Percentiles rank a stretch among this genome's conserved stretches.
Evolutionary conservation across 2,113 vertebrate species (phyloP).

Genomic region (Spilogale gracilis): DNA sequence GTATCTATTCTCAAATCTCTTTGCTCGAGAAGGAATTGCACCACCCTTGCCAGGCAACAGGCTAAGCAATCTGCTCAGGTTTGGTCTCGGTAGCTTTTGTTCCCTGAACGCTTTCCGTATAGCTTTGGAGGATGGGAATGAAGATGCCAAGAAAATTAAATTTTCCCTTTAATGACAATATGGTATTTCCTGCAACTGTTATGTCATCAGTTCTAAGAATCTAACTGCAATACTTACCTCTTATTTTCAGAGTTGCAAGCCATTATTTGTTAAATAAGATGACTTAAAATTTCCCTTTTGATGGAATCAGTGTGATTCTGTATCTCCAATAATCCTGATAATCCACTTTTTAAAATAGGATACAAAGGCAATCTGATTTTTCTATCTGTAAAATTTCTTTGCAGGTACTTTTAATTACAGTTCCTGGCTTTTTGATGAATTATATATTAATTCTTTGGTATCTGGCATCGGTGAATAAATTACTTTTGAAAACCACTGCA

Average conservation of each 20-base stretch:
- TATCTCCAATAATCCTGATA: not conserved
- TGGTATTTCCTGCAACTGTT: not conserved
- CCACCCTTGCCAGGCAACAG: too few species aligned
- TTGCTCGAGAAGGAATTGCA: too few species aligned
- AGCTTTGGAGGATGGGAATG: too few species aligned
- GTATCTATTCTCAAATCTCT: too few species aligned
- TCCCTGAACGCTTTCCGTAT: too few species aligned
- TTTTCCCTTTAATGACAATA: not conserved
- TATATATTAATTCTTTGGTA: slow-evolving; percentile 77
- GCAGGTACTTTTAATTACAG: slow-evolving; percentile 76
- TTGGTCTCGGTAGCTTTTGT: too few species aligned
- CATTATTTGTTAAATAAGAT: not conserved
- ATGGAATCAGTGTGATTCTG: not conserved
- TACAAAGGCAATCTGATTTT: slow-evolving; percentile 32
- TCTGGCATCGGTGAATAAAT: slow-evolving; percentile 72
- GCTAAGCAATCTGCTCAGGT: too few species aligned
- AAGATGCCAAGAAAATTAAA: too few species aligned
- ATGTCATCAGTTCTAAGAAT: not conserved
- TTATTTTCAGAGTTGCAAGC: not conserved
- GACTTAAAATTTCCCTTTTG: not conserved
- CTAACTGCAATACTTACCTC: not conserved
- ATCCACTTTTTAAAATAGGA: slow-evolving; percentile 52
- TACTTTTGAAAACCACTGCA: not conserved
- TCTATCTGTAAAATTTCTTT: slow-evolving; percentile 57
- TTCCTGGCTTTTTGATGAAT: slow-evolving; percentile 75